phyloP scores from a whole-genome alignment of 2,797 vertebrate genomes.

The Danio tinwini region DNA sequence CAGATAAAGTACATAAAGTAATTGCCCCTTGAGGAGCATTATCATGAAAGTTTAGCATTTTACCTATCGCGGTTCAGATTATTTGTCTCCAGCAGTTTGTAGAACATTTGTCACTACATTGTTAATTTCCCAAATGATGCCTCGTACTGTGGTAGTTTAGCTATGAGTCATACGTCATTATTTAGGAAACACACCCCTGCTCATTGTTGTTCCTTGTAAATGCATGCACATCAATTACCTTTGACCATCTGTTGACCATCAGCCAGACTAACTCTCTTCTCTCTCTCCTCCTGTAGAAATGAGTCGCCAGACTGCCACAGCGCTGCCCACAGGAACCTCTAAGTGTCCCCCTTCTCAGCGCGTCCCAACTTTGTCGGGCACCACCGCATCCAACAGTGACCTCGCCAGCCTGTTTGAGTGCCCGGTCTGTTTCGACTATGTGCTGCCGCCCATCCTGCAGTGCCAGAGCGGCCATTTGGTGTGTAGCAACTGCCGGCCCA shows the following conservation, averaged over 20 bases:
- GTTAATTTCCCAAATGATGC: too few species aligned
- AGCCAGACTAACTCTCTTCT: background rate
- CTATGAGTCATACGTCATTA: too few species aligned
- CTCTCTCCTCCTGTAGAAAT: slow-evolving; percentile 83
- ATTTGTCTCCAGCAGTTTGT: too few species aligned
- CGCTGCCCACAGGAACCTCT: slow-evolving; percentile 97
- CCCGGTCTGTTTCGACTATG: slow-evolving; percentile 99
- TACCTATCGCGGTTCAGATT: too few species aligned
- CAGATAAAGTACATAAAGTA: too few species aligned
- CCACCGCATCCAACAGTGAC: slow-evolving; percentile 99
- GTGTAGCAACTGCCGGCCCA: slow-evolving; percentile 98
- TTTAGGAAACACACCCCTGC: background rate
- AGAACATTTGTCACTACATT: too few species aligned
- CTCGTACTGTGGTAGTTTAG: too few species aligned
- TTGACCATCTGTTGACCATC: slow-evolving; percentile 24
- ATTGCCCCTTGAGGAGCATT: too few species aligned
- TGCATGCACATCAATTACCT: background rate
- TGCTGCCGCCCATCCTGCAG: slow-evolving; percentile 97
- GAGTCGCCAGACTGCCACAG: slow-evolving; percentile 99
- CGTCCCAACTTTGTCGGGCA: slow-evolving; percentile 95
- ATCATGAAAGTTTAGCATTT: too few species aligned
- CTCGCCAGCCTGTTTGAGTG: slow-evolving; percentile 98
- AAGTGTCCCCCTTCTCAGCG: slow-evolving; percentile 98
- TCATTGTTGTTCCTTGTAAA: background rate
- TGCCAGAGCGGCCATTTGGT: slow-evolving; percentile 99